Conservation (phyloP, 2,113 vertebrate species). For the Ophthalmolycus amberensis region DNA sequence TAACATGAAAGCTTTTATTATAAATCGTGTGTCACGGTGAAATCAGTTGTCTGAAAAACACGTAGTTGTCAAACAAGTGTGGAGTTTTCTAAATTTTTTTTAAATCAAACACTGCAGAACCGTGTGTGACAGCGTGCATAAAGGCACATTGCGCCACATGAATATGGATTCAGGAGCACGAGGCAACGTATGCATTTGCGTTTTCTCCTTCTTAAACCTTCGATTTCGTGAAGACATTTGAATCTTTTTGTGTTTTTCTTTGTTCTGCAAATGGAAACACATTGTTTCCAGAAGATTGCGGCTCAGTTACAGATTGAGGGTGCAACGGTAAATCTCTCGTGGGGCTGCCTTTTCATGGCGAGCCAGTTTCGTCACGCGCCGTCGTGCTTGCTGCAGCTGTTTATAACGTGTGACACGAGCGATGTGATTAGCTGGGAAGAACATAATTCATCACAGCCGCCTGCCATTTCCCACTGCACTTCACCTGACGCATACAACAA, state of each 20-base stretch:
- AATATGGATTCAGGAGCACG: neutral
- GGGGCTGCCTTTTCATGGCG: slow-evolving; percentile 14
- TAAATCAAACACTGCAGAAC: slow-evolving; percentile 16
- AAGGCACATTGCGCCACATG: neutral
- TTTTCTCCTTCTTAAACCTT: neutral
- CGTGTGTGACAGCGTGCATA: neutral
- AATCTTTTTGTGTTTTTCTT: neutral
- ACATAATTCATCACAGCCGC: slow-evolving; percentile 21
- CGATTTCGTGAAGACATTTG: neutral
- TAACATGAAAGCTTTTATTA: neutral
- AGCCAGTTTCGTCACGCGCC: slow-evolving; percentile 29
- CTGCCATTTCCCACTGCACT: slow-evolving; percentile 15
- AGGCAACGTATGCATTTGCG: neutral
- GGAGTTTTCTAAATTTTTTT: neutral
- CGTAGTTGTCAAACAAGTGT: neutral
- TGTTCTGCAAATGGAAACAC: slow-evolving; percentile 10
- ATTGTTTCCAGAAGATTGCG: slow-evolving; percentile 9
- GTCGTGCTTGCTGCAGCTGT: slow-evolving; percentile 24
- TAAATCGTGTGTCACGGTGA: slow-evolving; percentile 13
- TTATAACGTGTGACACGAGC: slow-evolving; percentile 30
- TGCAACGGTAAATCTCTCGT: slow-evolving; percentile 6
- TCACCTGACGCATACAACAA: slow-evolving; percentile 31
- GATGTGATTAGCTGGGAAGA: slow-evolving; percentile 35
- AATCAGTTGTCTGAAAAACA: slow-evolving; percentile 23
- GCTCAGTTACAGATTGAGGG: slow-evolving; percentile 24